A percentile compares a stretch with the other conserved stretches of the same genome.
Evolutionary conservation across 2,113 vertebrate genomes (phyloP).

Genomic region (Chaetops frenatus): DNA sequence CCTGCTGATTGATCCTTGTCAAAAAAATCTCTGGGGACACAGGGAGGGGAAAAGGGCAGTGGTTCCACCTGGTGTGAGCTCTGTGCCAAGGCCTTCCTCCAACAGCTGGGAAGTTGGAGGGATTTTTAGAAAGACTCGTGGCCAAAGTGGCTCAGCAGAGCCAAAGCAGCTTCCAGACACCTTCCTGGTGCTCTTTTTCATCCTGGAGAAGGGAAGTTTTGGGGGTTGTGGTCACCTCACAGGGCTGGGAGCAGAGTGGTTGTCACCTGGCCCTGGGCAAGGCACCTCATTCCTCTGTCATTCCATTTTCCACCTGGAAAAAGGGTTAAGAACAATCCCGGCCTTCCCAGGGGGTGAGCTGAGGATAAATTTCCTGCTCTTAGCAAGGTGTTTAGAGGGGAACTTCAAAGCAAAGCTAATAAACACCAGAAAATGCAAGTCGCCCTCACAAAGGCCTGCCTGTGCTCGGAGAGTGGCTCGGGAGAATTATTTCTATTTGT

Average conservation of each 20-base stretch:
- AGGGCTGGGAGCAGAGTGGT: not conserved
- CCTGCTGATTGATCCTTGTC: not conserved
- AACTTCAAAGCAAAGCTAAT: slow-evolving; percentile 32
- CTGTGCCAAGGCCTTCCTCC: not conserved
- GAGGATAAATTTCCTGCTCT: not conserved
- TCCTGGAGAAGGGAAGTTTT: not conserved
- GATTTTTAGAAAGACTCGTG: not conserved
- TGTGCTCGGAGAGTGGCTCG: not conserved
- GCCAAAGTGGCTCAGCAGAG: not conserved
- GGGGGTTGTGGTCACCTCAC: not conserved
- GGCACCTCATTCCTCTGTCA: not conserved
- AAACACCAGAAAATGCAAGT: not conserved
- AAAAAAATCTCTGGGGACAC: not conserved
- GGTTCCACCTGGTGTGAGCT: fast-evolving
- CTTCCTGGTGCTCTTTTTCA: not conserved
- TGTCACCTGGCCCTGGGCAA: not conserved
- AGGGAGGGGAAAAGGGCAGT: not conserved
- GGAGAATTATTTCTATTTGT: not conserved
- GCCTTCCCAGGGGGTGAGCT: not conserved
- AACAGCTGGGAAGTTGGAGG: not conserved
- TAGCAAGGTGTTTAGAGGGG: not conserved
- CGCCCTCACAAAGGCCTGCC: not conserved
- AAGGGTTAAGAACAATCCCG: not conserved
- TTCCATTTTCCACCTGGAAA: not conserved
- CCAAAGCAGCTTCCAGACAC: not conserved